Base-by-base conservation (phyloP, 2,888 invertebrate genomes). In the Andrena dorsata region DNA sequence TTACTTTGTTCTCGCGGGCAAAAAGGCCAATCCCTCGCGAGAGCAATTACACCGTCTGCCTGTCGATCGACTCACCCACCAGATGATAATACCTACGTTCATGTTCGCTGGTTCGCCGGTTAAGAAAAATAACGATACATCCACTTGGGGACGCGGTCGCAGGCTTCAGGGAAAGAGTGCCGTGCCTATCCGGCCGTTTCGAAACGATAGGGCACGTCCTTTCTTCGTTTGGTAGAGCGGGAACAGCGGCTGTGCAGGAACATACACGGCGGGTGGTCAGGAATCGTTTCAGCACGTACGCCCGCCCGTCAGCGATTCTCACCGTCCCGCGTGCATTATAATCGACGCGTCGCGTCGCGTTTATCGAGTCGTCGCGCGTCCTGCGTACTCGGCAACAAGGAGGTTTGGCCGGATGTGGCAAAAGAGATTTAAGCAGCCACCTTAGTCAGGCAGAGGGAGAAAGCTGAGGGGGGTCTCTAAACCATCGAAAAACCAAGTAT, bases 271-370 rank as follows among this genome's bases (percentile, higher is more conserved):
- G 53, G 53, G 85, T 87, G 84, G 85, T 70, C 84, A 76, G 16
- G 6, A 61, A 32, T 53, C 53, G 53, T 53, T 47, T 56, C 30
- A 66, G 7, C 63, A 63, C 63, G 63, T 63, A 63, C 63, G 65
- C 71, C 51, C 41, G 80, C 63, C 76, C 66, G 41, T 41, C 41
- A 41, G 41, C 41, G 41, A 41, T 41, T 41, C 41, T 41, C 41
- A 41, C 41, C 41, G 69, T 69, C 76, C 79, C 76, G 82, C 84
- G 80, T 83, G 81, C 78, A 73, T 82, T 80, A 66, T 71, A 68
- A 84, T 87, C 83, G 86, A 84, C 82, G 26, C 49, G 20, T n/a
- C 5, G 2, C 53, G 53, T 8, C 53, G 23, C 20, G 53, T 53
- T 53, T 53, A 10, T 53, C 20, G 8, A 53, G n/a, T 53, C 53